Conservation (phyloP, 2,797 vertebrate species). For the Mareca strepera region DNA sequence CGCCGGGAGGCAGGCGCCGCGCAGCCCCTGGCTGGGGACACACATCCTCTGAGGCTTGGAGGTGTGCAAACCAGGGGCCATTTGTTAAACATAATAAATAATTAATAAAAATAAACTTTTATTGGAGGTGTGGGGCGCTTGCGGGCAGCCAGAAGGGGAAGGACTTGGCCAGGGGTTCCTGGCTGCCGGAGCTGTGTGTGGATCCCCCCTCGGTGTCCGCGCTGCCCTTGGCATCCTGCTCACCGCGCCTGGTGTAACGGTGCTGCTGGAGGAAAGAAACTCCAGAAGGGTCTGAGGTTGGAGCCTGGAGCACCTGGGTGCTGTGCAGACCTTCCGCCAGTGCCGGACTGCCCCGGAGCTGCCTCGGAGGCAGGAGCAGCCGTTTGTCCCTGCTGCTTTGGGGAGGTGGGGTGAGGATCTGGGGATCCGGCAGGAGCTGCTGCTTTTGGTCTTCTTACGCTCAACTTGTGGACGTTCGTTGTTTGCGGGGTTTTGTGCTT, state of each 20-base stretch:
- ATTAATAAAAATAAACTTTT: too few species aligned
- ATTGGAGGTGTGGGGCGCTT: neutral
- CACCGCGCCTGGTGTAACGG: neutral
- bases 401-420: neutral
- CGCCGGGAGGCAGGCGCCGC: fast-evolving
- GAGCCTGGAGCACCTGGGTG: neutral
- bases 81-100: neutral
- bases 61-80: neutral
- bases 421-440: neutral
- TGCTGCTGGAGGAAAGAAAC: too few species aligned
- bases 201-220: neutral
- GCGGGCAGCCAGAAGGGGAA: neutral
- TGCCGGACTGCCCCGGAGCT: neutral
- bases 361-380: neutral
- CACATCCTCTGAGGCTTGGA: neutral
- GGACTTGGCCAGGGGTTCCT: neutral
- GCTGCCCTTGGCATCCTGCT: neutral
- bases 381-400: neutral
- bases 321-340: neutral
- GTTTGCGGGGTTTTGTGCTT: neutral
- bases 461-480: neutral
- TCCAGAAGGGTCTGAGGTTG: too few species aligned
- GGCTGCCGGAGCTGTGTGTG: neutral
- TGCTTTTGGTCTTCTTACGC: neutral
- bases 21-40: neutral